A percentile compares a stretch with the other conserved stretches of the same genome.
Evolutionary conservation across 2,113 vertebrate genomes (phyloP).

Genomic region (zebrafish (Danio rerio)): DNA sequence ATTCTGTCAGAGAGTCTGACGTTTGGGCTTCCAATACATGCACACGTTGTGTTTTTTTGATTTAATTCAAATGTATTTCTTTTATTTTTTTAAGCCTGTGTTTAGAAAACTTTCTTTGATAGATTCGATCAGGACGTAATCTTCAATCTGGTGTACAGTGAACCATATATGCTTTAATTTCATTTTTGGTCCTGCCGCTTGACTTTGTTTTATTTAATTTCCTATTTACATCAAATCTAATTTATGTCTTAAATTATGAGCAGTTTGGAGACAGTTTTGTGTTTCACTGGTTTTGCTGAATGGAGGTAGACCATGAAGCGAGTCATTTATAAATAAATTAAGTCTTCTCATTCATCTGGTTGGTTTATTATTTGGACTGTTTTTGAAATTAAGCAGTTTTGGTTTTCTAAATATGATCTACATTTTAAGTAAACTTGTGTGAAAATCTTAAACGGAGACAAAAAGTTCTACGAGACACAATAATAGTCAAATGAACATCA

Average conservation of each 20-base stretch:
- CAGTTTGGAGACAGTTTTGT: slow-evolving; percentile 69
- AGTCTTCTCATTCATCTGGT: slow-evolving; percentile 68
- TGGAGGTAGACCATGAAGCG: slow-evolving; percentile 66
- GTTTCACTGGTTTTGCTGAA: slow-evolving; percentile 67
- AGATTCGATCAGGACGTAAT: slow-evolving; percentile 24
- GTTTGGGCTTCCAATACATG: slow-evolving; percentile 6
- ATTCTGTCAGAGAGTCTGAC: neutral
- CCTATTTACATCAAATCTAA: slow-evolving; percentile 79
- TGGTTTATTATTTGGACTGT: slow-evolving; percentile 65
- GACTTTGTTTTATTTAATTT: slow-evolving; percentile 78
- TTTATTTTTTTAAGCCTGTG: slow-evolving; percentile 42
- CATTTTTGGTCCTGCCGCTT: slow-evolving; percentile 45
- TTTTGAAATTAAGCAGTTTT: slow-evolving; percentile 13
- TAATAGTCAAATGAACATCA: too few relatives aligned
- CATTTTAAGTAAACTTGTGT: too few relatives aligned
- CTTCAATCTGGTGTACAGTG: slow-evolving; percentile 45
- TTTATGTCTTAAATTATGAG: slow-evolving; percentile 85
- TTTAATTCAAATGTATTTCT: neutral
- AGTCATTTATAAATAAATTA: slow-evolving; percentile 79
- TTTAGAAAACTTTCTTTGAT: slow-evolving; percentile 11
- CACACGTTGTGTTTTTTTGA: neutral
- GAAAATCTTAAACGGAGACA: too few relatives aligned
- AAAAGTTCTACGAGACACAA: too few relatives aligned
- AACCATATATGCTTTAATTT: slow-evolving; percentile 56
- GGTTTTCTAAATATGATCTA: too few relatives aligned